Evolutionary conservation across 2,797 vertebrate species (phyloP).

Genomic region (Valencia hispanica): DNA sequence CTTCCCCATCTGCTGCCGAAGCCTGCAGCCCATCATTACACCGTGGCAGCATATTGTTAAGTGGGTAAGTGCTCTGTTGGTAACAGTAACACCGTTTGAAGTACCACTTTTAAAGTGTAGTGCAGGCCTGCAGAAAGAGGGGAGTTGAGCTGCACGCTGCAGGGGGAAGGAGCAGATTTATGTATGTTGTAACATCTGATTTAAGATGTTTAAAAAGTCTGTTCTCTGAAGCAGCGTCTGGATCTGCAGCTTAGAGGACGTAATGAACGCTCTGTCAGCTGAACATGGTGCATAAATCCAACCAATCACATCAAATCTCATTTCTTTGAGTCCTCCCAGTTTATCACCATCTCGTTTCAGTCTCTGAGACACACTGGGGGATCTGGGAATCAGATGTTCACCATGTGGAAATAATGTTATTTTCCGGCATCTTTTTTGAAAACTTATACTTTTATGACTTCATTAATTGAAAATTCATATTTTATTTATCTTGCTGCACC

Average conservation of each 20-base stretch:
- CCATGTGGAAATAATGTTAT: too few relatives aligned
- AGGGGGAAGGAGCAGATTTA: neutral
- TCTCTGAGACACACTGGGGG: too few relatives aligned
- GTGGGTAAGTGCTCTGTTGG: slow-evolving; percentile 25
- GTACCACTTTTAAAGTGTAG: slow-evolving; percentile 9
- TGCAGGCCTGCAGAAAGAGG: neutral
- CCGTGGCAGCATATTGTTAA: slow-evolving; percentile 25
- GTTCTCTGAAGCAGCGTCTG: neutral
- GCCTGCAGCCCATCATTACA: slow-evolving; percentile 22
- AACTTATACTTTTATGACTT: neutral
- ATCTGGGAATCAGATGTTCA: too few relatives aligned
- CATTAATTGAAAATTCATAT: too few relatives aligned
- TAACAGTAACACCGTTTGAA: slow-evolving; percentile 39
- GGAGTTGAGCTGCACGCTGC: neutral
- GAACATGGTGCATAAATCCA: too few relatives aligned
- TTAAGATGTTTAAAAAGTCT: neutral
- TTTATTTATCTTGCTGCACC: too few relatives aligned
- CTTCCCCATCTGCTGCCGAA: neutral
- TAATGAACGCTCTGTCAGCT: too few relatives aligned
- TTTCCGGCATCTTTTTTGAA: neutral
- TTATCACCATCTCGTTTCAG: too few relatives aligned
- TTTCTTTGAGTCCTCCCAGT: too few relatives aligned
- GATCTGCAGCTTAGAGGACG: neutral
- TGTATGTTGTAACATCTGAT: neutral
- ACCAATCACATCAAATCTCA: too few relatives aligned